A percentile compares a stretch with the other conserved stretches of the same genome.
Conservation (phyloP, 2,113 vertebrate species). For the Ranitomeya imitator region DNA sequence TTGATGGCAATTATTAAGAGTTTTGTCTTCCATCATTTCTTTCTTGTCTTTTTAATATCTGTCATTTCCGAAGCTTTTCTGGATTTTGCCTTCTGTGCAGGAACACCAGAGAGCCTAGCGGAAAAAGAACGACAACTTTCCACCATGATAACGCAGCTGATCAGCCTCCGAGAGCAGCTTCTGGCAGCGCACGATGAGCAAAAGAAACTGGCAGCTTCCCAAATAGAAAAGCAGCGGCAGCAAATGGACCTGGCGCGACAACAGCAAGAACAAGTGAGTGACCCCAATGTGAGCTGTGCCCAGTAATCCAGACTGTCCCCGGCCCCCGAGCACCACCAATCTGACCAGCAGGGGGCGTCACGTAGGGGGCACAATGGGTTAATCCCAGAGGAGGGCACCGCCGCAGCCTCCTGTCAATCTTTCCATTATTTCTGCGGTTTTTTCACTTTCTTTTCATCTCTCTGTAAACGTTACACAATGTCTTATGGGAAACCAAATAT, state of each 20-base stretch:
- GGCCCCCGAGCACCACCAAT: too few species aligned
- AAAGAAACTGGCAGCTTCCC: constrained; percentile 97
- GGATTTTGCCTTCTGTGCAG: constrained; percentile 67
- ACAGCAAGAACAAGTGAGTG: constrained; percentile 96
- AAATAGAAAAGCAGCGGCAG: constrained; percentile 98
- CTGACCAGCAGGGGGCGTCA: too few species aligned
- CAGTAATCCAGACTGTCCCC: background rate
- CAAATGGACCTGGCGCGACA: constrained; percentile 99
- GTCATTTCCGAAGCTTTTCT: background rate
- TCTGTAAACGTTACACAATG: background rate
- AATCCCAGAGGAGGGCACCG: background rate
- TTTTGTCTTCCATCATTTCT: too few species aligned
- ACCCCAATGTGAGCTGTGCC: background rate
- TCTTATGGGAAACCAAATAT: constrained; percentile 6
- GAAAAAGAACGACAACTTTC: constrained; percentile 98
- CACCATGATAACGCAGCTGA: constrained; percentile 98
- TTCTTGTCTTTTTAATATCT: too few species aligned
- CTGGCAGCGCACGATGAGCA: constrained; percentile 96
- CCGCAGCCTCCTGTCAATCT: background rate
- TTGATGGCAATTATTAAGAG: too few species aligned
- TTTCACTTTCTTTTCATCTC: constrained; percentile 9
- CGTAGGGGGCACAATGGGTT: background rate
- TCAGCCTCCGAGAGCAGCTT: constrained; percentile 97
- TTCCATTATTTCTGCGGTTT: background rate
- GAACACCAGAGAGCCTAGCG: constrained; percentile 96